Percentiles rank a stretch among this genome's conserved stretches.
These are phyloP conservation scores for Himalopsyche japonica DNA, from an alignment of 2,888 invertebrate species.

Conservation along the genomic window DNA sequence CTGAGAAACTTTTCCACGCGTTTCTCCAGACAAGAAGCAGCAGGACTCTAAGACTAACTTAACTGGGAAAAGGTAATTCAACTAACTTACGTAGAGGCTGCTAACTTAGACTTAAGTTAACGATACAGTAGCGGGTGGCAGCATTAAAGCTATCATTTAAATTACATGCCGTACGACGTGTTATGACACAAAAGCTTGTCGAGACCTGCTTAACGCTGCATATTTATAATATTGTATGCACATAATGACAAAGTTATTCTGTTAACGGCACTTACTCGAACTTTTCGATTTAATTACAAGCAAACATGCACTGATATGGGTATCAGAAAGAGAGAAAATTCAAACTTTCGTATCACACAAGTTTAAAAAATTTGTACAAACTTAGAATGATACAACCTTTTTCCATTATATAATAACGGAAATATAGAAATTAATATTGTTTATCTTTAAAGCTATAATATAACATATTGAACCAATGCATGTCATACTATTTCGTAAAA, in stretches of 20 bases:
- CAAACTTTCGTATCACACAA: too few species aligned
- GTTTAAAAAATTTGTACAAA: too few species aligned
- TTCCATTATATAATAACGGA: too few species aligned
- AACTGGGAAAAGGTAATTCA: constrained; percentile 16
- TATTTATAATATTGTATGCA: neutral
- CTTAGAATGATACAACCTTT: too few species aligned
- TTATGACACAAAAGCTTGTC: neutral
- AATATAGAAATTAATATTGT: too few species aligned
- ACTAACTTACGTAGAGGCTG: constrained; percentile 12
- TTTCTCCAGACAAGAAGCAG: neutral
- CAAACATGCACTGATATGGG: neutral
- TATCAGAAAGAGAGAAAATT: too few species aligned
- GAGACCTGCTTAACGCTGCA: neutral
- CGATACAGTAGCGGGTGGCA: neutral
- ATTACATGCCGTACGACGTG: constrained; percentile 8
- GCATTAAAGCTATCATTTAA: constrained; percentile 18
- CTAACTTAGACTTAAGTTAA: constrained; percentile 16
- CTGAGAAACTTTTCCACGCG: neutral
- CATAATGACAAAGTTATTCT: neutral
- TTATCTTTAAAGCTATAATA: too few species aligned
- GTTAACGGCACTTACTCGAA: neutral
- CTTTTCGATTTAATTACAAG: neutral
- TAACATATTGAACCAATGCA: too few species aligned
- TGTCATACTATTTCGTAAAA: too few species aligned
- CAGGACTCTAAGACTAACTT: neutral